phyloP scores from a whole-genome alignment of 2,888 invertebrate species.

The Megaustenia siamemsis region DNA sequence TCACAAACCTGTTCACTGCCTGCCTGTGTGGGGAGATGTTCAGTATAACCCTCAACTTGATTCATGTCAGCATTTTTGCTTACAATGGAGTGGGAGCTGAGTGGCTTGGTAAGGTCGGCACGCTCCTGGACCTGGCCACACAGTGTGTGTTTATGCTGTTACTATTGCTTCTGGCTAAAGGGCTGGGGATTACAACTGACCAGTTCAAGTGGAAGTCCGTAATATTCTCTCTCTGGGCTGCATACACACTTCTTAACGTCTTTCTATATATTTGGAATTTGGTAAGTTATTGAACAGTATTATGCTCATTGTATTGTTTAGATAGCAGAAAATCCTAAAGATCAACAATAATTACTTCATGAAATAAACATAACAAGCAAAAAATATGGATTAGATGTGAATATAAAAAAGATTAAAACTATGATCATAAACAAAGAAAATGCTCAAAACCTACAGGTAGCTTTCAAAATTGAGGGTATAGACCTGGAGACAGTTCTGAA shows the following conservation, averaged over 20 bases:
- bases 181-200: slow-evolving; percentile 95
- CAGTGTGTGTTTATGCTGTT: slow-evolving; percentile 95
- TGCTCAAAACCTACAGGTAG: no score
- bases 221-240: slow-evolving; percentile 92
- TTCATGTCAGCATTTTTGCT: slow-evolving; percentile 93
- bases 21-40: slow-evolving; percentile 91
- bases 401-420: no score
- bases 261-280: slow-evolving; percentile 97
- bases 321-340: no score
- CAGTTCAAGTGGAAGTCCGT: slow-evolving; percentile 92
- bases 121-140: slow-evolving; percentile 94
- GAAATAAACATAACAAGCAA: no score
- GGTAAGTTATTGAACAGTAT: no score
- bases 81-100: slow-evolving; percentile 93
- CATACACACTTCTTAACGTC: slow-evolving; percentile 93
- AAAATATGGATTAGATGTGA: no score
- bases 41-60: slow-evolving; percentile 91
- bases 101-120: slow-evolving; percentile 90
- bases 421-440: no score
- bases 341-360: no score
- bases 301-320: no score
- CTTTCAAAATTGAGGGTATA: no score
- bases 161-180: slow-evolving; percentile 94
- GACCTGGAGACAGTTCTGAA: no score
- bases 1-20: slow-evolving; percentile 92